These are phyloP conservation scores for Petrocephalus sullivani DNA, from an alignment of 2,797 vertebrate genomes.

Conservation along the genomic window DNA sequence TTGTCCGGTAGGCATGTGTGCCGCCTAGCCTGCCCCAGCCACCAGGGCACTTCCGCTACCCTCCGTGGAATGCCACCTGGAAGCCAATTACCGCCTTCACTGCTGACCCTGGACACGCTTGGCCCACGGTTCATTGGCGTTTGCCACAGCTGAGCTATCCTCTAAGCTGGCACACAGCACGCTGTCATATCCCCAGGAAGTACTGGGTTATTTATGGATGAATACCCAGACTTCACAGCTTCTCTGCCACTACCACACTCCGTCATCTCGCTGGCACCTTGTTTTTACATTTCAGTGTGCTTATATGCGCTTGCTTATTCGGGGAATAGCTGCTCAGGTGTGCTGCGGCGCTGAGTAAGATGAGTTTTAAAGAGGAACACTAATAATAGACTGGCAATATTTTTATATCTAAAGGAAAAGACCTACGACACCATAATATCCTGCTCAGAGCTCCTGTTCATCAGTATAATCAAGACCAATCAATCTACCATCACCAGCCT, in stretches of 20 bases:
- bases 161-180: not conserved
- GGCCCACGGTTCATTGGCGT: not conserved
- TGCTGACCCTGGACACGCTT: not conserved
- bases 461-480: constrained; percentile 17
- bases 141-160: not conserved
- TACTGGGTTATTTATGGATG: constrained; percentile 8
- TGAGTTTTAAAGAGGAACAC: not conserved
- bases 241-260: not conserved
- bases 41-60: not conserved
- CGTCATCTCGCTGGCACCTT: not conserved
- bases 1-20: not conserved
- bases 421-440: not conserved
- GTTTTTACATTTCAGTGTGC: not conserved
- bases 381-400: not conserved
- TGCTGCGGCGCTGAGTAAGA: not conserved
- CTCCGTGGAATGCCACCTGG: not conserved
- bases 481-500: not conserved
- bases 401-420: not conserved
- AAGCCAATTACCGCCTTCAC: constrained; percentile 12
- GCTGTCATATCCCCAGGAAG: not conserved
- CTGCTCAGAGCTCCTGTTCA: not conserved
- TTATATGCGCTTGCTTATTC: not conserved
- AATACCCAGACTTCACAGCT: not conserved
- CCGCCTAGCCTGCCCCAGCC: not conserved
- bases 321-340: not conserved